Percentiles rank a stretch among this genome's conserved stretches.
Evolutionary conservation across 1,140 invertebrate genomes (phyloP).

Genomic region (Eumaeus atala): DNA sequence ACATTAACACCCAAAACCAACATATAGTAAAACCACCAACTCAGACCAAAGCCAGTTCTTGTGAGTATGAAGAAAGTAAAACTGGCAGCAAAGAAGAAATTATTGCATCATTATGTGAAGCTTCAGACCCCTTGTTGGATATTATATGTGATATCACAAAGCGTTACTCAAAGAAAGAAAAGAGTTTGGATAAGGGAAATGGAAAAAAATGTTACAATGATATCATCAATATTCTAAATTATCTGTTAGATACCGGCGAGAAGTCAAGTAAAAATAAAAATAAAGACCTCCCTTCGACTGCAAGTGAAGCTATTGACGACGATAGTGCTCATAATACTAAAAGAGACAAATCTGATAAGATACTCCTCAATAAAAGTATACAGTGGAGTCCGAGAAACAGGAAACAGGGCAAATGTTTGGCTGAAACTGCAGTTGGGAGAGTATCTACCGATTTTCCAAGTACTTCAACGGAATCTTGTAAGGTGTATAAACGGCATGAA

Average conservation of each 20-base stretch:
- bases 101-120: background rate
- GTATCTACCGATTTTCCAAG: slow-evolving; percentile 43
- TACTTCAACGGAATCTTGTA: slow-evolving; percentile 53
- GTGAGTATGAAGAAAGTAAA: slow-evolving; percentile 10
- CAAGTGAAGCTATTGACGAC: slow-evolving; percentile 20
- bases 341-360: background rate
- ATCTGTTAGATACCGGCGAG: slow-evolving; percentile 59
- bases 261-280: slow-evolving; percentile 35
- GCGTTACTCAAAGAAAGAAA: slow-evolving; percentile 53
- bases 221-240: slow-evolving; percentile 53
- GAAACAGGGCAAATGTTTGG: slow-evolving; percentile 27
- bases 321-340: background rate
- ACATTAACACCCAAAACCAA: background rate
- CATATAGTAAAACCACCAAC: too few species aligned
- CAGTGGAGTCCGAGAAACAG: slow-evolving; percentile 38
- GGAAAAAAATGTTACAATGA: slow-evolving; percentile 62
- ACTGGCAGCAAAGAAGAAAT: slow-evolving; percentile 1
- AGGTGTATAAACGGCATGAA: slow-evolving; percentile 60
- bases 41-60: slow-evolving; percentile 5
- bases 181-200: slow-evolving; percentile 34
- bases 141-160: slow-evolving; percentile 57
- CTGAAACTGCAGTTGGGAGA: slow-evolving; percentile 45
- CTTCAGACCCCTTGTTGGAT: slow-evolving; percentile 43
- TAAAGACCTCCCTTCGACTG: slow-evolving; percentile 23
- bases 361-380: slow-evolving; percentile 30